Evolutionary conservation across 2,113 vertebrate genomes (phyloP), one percentile per base, ranked within the genome.

Genomic region (Nothocercus nigrocapillus): DNA sequence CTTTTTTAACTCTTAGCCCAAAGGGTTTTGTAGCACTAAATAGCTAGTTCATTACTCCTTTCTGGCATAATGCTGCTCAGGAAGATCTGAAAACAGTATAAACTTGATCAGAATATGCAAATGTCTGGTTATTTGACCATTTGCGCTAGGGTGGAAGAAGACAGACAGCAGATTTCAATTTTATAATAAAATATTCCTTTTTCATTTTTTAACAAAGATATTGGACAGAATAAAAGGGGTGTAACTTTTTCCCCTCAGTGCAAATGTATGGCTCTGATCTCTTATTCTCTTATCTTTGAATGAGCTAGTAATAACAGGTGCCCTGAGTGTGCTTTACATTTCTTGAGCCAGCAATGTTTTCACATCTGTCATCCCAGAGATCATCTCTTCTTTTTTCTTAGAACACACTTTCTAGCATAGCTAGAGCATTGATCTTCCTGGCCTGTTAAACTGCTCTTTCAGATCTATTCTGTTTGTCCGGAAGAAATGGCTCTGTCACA

Each of bases 81-180:
- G 58, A 85, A 87, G 82, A 83, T 85, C 63, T 94, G 56, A 66
- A 94, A 82, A 56, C 79, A 96, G 51, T 77, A 87, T 83, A 67
- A 88, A 91, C 63, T 76, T 21, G 2, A 89, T 40, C 59, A 54
- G 68, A 96, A 91, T 94, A 90, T 61, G 83, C 42, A 94, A 83
- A 82, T 94, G 25, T 89, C 79, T 58, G 70, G 34, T 36, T 87
- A 15, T 58, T 44, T 19, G 42, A 93, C 75, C 92, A 83, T 32
- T 15, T 82, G 40, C 34, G 21, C 74, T 75, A 44, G 40, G 76
- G 66, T 36, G 36, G 18, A 93, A 78, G 69, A 73, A 51, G 30
- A 27, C 19, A 77, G 54, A 68, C 53, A 79, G 54, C 40, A 30
- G 82, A 81, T 83, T 79, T 81, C 45, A n/a, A 74, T 86, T 96